A percentile compares a stretch with the other conserved stretches of the same genome.
Conservation (phyloP, 2,797 vertebrate species). For the Xerus rutilus region DNA sequence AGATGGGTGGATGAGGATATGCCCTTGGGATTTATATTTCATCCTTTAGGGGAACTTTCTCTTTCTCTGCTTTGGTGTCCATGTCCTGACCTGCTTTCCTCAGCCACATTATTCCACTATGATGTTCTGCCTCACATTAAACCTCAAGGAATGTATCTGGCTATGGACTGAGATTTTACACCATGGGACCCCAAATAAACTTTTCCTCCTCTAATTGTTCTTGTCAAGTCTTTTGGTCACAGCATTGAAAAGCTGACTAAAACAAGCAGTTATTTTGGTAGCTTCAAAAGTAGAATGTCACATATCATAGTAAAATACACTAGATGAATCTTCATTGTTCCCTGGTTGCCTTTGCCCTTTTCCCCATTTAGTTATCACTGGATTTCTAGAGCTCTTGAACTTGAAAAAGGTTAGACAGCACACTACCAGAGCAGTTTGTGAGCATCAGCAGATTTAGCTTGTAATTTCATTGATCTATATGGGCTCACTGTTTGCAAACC, state of each 20-base stretch:
- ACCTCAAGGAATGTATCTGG: too few relatives aligned
- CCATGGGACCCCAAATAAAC: too few relatives aligned
- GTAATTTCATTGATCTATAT: conserved; percentile 94
- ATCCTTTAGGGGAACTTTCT: too few relatives aligned
- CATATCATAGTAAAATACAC: conserved; percentile 80
- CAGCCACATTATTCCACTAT: too few relatives aligned
- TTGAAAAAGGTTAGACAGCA: conserved; percentile 92
- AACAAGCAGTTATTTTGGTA: conserved; percentile 73
- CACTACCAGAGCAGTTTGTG: conserved; percentile 90
- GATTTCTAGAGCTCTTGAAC: conserved; percentile 91
- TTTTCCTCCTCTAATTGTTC: too few relatives aligned
- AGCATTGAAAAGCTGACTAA: not conserved
- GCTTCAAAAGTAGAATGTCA: conserved; percentile 82
- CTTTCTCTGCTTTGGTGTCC: too few relatives aligned
- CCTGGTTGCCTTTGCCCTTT: conserved; percentile 26
- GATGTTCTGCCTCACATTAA: too few relatives aligned
- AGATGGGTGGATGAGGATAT: too few relatives aligned
- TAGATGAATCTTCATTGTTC: conserved; percentile 65
- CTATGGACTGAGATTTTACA: too few relatives aligned
- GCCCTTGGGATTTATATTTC: too few relatives aligned
- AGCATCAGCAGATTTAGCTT: conserved; percentile 94
- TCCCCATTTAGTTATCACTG: conserved; percentile 85
- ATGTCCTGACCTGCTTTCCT: too few relatives aligned
- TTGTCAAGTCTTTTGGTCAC: too few relatives aligned
- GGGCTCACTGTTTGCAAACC: conserved; percentile 93